A percentile compares a stretch with the other conserved stretches of the same genome.
These are phyloP conservation scores for Sipha maydis DNA, from an alignment of 2,888 invertebrate species.

Conservation along the genomic window DNA sequence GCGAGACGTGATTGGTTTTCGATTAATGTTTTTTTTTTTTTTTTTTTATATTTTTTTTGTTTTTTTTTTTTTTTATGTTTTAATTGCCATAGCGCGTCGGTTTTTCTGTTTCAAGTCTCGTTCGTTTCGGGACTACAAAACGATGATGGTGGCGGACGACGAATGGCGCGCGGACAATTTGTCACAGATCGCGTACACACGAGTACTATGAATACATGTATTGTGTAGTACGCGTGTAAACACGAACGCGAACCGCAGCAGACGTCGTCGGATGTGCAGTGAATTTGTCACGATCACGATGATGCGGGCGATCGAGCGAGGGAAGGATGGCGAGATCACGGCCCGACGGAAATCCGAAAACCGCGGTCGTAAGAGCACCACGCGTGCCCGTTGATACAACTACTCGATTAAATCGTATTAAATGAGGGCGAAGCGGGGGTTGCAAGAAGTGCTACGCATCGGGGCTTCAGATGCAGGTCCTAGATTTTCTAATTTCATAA, in stretches of 20 bases:
- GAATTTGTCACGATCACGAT: background rate
- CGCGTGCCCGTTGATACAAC: no score
- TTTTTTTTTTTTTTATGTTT: background rate
- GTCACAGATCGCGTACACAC: constrained; percentile 22
- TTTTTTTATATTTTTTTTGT: background rate
- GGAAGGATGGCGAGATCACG: background rate
- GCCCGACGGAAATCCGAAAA: no score
- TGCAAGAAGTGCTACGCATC: no score
- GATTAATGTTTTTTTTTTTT: background rate
- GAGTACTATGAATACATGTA: no score
- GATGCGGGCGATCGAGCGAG: background rate
- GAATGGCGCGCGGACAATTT: constrained; percentile 33
- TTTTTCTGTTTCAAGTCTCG: background rate
- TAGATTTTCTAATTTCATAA: no score
- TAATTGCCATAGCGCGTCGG: background rate
- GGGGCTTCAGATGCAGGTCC: no score
- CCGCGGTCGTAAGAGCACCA: no score
- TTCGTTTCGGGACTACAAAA: background rate
- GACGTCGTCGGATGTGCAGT: no score
- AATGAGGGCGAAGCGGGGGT: no score
- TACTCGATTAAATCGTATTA: no score
- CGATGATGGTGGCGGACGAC: background rate
- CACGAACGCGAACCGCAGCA: no score
- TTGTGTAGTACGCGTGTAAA: no score
- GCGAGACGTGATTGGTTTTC: constrained; percentile 24